Percentiles rank a stretch among this genome's conserved stretches.
phyloP scores from a whole-genome alignment of 1,140 invertebrate genomes.

The Ctenoplectra terminalis region DNA sequence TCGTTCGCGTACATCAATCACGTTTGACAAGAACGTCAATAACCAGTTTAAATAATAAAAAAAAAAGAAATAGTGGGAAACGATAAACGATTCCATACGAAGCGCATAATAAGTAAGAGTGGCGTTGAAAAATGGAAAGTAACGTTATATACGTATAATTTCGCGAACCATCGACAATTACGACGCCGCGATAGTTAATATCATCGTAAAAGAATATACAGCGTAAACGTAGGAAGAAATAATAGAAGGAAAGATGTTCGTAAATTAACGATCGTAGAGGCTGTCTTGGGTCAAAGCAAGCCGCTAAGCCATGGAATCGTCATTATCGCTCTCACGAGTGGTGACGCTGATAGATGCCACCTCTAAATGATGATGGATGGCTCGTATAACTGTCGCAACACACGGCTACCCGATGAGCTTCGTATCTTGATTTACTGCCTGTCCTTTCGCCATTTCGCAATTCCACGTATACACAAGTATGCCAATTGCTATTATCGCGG shows the following conservation, averaged over 20 bases:
- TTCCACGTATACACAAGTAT: conserved; percentile 49
- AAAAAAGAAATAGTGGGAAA: too few species aligned
- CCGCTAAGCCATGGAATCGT: conserved; percentile 73
- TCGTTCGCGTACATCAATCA: background rate
- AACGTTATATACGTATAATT: too few species aligned
- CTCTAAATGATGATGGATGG: conserved; percentile 79
- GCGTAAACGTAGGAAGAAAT: background rate
- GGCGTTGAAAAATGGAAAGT: background rate
- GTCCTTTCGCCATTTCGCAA: conserved; percentile 71
- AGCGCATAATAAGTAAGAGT: background rate
- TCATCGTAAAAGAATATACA: background rate
- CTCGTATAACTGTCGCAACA: conserved; percentile 79
- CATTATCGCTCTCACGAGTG: conserved; percentile 74
- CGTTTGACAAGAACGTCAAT: background rate
- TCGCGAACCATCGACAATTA: too few species aligned
- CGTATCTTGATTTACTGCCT: conserved; percentile 78
- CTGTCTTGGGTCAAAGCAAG: conserved; percentile 68
- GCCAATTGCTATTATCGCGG: conserved; percentile 51
- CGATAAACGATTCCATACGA: too few species aligned
- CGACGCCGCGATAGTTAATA: too few species aligned
- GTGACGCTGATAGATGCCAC: conserved; percentile 73
- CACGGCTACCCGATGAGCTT: conserved; percentile 73
- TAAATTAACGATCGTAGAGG: conserved; percentile 71
- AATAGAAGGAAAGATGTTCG: conserved; percentile 46
- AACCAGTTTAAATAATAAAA: too few species aligned